Evolutionary conservation across 2,113 vertebrate genomes (phyloP).

Genomic region (Strix aluco): DNA sequence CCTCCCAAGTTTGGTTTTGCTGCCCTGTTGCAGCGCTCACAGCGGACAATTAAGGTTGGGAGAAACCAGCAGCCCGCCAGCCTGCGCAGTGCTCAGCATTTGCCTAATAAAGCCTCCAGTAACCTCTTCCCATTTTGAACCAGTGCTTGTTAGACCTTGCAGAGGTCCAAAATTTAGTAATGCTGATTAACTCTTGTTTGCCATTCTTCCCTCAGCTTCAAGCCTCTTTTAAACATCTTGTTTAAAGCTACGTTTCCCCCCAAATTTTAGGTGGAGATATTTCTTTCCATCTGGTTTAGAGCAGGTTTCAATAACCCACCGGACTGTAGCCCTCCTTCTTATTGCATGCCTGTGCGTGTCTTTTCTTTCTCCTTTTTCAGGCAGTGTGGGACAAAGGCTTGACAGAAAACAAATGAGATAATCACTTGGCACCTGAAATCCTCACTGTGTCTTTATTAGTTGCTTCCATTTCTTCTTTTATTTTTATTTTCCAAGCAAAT

Average conservation of each 20-base stretch:
- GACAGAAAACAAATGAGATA: background rate
- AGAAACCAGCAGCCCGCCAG: background rate
- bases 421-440: background rate
- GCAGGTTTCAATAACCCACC: background rate
- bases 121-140: background rate
- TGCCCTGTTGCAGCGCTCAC: rapidly evolving
- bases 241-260: background rate
- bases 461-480: background rate
- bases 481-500: background rate
- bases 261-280: background rate
- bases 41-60: background rate
- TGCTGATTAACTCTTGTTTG: background rate
- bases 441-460: background rate
- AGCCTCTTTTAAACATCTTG: background rate
- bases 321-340: rapidly evolving
- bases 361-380: background rate
- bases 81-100: background rate
- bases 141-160: background rate
- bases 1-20: rapidly evolving
- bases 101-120: background rate
- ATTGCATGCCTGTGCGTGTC: too few species aligned
- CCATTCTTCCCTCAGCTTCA: background rate
- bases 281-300: background rate
- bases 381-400: background rate
- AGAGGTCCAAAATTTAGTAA: background rate